A percentile compares a stretch with the other conserved stretches of the same genome.
These are phyloP conservation scores for Saccopteryx leptura DNA, from an alignment of 2,113 vertebrate species.

Conservation along the genomic window DNA sequence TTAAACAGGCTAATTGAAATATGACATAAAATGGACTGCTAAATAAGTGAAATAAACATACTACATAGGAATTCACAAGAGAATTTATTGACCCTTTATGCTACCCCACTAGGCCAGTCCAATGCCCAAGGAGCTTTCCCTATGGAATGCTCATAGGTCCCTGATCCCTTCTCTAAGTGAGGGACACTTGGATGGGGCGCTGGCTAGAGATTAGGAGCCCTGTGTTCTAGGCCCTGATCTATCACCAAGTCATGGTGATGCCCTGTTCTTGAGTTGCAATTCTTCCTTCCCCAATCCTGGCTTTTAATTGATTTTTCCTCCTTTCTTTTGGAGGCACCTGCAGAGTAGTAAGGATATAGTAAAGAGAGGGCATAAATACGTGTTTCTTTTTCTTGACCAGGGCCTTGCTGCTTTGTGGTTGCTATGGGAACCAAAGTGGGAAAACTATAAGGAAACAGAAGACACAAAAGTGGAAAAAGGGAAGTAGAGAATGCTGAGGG, in stretches of 20 bases:
- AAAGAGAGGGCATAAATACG: not conserved
- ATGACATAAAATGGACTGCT: not conserved
- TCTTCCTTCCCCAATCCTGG: not conserved
- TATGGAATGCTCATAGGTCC: not conserved
- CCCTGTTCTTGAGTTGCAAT: not conserved
- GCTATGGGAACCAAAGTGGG: not conserved
- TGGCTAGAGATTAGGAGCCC: not conserved
- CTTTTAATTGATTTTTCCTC: not conserved
- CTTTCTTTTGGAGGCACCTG: not conserved
- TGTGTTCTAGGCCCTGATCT: not conserved
- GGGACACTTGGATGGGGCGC: not conserved
- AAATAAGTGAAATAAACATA: not conserved
- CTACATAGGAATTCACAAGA: not conserved
- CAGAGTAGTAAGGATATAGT: not conserved
- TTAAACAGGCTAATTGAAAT: slow-evolving; percentile 16
- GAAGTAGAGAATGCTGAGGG: not conserved
- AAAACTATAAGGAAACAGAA: not conserved
- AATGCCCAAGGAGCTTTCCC: not conserved
- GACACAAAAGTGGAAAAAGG: not conserved
- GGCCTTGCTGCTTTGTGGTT: not conserved
- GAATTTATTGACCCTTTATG: not conserved
- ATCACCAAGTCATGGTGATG: not conserved
- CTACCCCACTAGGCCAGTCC: not conserved
- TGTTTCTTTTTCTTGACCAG: not conserved
- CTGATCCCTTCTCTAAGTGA: not conserved